phyloP scores from a whole-genome alignment of 2,113 vertebrate genomes.

The Lampris megalopsis region DNA sequence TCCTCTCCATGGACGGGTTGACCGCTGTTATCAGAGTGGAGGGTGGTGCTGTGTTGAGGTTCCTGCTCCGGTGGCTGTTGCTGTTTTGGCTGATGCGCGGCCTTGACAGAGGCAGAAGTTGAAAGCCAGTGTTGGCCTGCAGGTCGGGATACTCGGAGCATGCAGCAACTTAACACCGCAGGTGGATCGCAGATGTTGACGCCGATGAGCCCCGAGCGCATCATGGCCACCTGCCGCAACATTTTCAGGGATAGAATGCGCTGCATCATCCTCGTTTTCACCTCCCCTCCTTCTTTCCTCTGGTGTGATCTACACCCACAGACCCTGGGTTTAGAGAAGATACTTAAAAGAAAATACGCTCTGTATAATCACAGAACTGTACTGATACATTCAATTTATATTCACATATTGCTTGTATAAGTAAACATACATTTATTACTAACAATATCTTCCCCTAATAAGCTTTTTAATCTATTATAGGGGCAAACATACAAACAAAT shows the following conservation, averaged over 20 bases:
- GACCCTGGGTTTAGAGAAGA: slow-evolving; percentile 22
- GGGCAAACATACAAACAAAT: no score
- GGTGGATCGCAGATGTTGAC: slow-evolving; percentile 41
- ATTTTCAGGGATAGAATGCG: slow-evolving; percentile 71
- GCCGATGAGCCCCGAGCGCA: slow-evolving; percentile 61
- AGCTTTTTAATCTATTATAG: no score
- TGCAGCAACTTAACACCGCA: slow-evolving; percentile 59
- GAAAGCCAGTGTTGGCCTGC: slow-evolving; percentile 53
- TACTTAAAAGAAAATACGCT: not conserved
- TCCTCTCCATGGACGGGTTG: not conserved
- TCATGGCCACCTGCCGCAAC: slow-evolving; percentile 70
- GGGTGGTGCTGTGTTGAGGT: not conserved
- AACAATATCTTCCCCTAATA: no score
- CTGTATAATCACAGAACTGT: no score
- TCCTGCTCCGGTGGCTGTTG: slow-evolving; percentile 11
- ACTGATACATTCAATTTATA: no score
- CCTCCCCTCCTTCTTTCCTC: slow-evolving; percentile 24
- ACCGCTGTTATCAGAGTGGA: slow-evolving; percentile 17
- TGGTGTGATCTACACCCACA: slow-evolving; percentile 41
- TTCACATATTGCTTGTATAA: no score
- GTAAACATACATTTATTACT: no score
- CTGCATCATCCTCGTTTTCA: slow-evolving; percentile 79
- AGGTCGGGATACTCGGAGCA: slow-evolving; percentile 5
- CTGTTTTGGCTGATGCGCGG: slow-evolving; percentile 60
- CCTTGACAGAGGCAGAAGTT: slow-evolving; percentile 47